These are phyloP conservation scores for Cosmorhoe ocellata DNA, from an alignment of 2,888 invertebrate species.

Conservation along the genomic window DNA sequence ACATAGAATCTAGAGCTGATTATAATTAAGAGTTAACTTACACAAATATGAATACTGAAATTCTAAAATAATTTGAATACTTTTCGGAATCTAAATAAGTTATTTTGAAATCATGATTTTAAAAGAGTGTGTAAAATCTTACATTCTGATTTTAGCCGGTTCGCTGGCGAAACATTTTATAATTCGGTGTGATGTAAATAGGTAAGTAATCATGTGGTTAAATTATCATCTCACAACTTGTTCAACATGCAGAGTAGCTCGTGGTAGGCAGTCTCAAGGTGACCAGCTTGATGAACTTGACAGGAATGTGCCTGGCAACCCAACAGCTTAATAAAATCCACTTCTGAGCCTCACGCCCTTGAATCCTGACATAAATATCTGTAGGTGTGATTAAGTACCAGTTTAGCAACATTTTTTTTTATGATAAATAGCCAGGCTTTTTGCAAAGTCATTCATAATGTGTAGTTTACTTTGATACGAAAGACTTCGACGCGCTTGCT, in stretches of 20 bases:
- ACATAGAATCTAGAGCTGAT: too few species aligned
- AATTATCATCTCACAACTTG: slow-evolving; percentile 1
- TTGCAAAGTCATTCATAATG: too few species aligned
- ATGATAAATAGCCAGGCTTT: too few species aligned
- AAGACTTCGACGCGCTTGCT: slow-evolving; percentile 17
- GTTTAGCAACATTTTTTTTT: not conserved
- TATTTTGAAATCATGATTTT: too few species aligned
- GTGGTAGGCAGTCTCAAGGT: slow-evolving; percentile 14
- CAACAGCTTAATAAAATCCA: slow-evolving; percentile 12
- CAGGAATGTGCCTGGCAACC: slow-evolving; percentile 15
- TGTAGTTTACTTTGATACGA: slow-evolving; percentile 6
- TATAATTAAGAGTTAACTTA: too few species aligned
- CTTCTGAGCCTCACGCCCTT: slow-evolving; percentile 13
- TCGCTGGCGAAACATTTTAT: too few species aligned
- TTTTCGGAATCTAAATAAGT: too few species aligned
- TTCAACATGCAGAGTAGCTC: not conserved
- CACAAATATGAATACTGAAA: too few species aligned
- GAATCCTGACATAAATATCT: slow-evolving; percentile 6
- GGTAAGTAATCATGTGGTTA: not conserved
- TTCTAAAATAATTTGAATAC: too few species aligned
- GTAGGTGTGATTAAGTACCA: not conserved
- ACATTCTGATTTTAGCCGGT: too few species aligned
- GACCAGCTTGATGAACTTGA: slow-evolving; percentile 22
- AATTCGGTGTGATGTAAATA: too few species aligned
- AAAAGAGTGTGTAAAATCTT: too few species aligned